Percentiles rank a stretch among this genome's conserved stretches.
Conservation (phyloP, 2,113 vertebrate species). For the Gulo gulo region DNA sequence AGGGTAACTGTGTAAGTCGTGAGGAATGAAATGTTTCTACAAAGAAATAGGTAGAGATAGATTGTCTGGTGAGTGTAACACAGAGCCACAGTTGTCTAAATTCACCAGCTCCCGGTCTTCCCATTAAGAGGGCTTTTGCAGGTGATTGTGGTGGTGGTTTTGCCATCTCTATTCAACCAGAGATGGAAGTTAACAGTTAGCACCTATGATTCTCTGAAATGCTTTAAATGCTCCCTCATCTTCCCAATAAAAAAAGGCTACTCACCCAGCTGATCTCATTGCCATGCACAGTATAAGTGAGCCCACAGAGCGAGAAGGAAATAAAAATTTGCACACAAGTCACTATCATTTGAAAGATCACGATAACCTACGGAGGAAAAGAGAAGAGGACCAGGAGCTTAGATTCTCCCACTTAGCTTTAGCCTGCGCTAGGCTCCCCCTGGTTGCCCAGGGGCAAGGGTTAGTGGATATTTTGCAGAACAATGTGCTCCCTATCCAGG, state of each 20-base stretch:
- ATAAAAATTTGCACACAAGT: background rate
- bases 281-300: background rate
- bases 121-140: background rate
- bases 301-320: background rate
- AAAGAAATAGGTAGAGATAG: background rate
- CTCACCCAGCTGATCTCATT: background rate
- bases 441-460: background rate
- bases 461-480: background rate
- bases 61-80: background rate
- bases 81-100: background rate
- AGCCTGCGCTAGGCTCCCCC: background rate
- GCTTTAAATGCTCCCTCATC: background rate
- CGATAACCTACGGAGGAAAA: background rate
- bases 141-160: background rate
- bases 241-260: background rate
- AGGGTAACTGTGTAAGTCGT: background rate
- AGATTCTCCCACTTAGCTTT: background rate
- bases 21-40: background rate
- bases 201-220: background rate
- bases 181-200: background rate
- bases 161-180: background rate
- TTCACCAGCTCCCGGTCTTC: background rate
- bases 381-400: background rate
- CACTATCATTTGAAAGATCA: background rate
- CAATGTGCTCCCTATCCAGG: background rate